Percentiles rank a stretch among this genome's conserved stretches.
phyloP scores from a whole-genome alignment of 1,140 invertebrate genomes.

The Mylabris phalerata region DNA sequence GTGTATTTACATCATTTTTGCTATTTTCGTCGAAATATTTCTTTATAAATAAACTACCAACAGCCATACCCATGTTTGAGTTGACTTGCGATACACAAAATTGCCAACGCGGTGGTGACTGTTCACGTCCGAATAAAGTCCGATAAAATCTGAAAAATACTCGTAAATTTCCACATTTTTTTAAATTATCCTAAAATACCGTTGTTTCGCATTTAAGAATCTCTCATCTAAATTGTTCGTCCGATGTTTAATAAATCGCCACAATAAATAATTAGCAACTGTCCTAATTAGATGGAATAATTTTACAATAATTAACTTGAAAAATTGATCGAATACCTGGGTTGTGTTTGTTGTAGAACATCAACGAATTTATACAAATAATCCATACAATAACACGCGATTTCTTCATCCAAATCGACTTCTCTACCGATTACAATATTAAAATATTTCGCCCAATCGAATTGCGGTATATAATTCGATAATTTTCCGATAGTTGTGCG shows the following conservation, averaged over 20 bases:
- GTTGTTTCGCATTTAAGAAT: conserved; percentile 62
- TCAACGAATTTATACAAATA: conserved; percentile 53
- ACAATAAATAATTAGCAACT: conserved; percentile 73
- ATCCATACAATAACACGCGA: conserved; percentile 66
- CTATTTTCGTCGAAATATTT: conserved; percentile 80
- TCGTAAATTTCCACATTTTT: conserved; percentile 3
- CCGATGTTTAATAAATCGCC: conserved; percentile 80
- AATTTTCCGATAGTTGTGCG: conserved; percentile 69
- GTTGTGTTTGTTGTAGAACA: conserved; percentile 42
- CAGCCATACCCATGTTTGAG: conserved; percentile 76
- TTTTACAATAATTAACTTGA: conserved; percentile 36
- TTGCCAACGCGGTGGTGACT: conserved; percentile 72
- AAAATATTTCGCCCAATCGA: conserved; percentile 72
- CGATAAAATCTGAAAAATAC: conserved; percentile 59
- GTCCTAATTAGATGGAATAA: conserved; percentile 42
- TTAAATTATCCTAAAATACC: conserved; percentile 32
- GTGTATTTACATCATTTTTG: conserved; percentile 59
- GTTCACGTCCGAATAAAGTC: conserved; percentile 64
- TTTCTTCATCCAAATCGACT: conserved; percentile 53
- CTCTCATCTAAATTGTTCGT: conserved; percentile 79
- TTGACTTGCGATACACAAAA: conserved; percentile 77
- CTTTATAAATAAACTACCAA: conserved; percentile 78
- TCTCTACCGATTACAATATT: conserved; percentile 58
- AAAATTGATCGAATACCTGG: conserved; percentile 34
- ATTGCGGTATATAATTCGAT: conserved; percentile 59